Evolutionary conservation across 2,888 invertebrate species (phyloP), one percentile per base, ranked within the genome.

Genomic region (Eugnorisma glareosa): DNA sequence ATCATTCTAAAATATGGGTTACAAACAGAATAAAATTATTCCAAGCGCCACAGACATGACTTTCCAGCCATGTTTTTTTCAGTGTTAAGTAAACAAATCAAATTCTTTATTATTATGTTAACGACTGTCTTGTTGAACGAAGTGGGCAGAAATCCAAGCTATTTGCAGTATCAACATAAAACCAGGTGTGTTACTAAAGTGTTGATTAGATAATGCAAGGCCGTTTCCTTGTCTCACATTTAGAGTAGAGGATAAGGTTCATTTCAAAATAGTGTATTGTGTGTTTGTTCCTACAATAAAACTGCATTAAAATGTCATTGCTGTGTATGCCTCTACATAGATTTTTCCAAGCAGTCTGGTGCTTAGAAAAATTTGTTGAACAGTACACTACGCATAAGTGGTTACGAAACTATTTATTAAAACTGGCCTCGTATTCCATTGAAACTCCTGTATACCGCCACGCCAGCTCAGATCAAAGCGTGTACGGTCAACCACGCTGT

Each of bases 131-230:
- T 51, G 69, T 83, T 78, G 31, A 54, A 70, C 28, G 51, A 66
- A n/a, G 59, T 79, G 64, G 70, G 79, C 84, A 67, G 31, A 28
- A 8, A 11, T 31, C 51, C 51, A 69, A 80, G 59, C 2, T 69
- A 66, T 78, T 83, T 83, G 37, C 43, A 61, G 79, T 54, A 21
- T 24, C 15, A 59, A 51, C 51, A 83, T 40, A 18, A 66, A 69
- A 78, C 31, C 31, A 31, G 57, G 79, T 69, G 68, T 66, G n/a
- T 10, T 24, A 35, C 43, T 43, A 31, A 28, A 45, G 66, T 79
- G 54, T 79, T 59, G 69, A 70, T 83, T 48, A 70, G 31, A 31
- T 45, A 59, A 69, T 68, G 43, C 68, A 37, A 83, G 84, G 51
- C 18, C 43, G 15, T 37, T 77, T 77, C 43, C 24, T 59, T 51